Conservation (phyloP, 2,888 invertebrate genomes). For the Limnephilus rhombicus region DNA sequence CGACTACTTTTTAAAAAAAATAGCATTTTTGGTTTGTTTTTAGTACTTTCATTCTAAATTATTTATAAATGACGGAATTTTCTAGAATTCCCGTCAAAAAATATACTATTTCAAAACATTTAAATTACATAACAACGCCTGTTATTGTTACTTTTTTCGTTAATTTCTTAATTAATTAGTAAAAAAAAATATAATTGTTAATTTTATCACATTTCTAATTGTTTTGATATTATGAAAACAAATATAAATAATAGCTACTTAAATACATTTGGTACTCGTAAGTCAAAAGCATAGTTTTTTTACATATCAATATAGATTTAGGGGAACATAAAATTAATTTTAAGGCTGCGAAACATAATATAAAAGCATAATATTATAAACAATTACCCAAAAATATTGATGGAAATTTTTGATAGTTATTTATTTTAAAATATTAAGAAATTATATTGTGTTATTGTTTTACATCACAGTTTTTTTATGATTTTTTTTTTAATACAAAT, state of each 20-base stretch:
- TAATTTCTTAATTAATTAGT: too few species aligned
- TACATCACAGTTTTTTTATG: not conserved
- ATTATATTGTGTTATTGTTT: not conserved
- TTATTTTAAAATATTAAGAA: not conserved
- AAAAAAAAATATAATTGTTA: too few species aligned
- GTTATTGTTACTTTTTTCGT: too few species aligned
- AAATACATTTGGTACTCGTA: not conserved
- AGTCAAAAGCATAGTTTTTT: constrained; percentile 26
- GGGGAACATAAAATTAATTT: not conserved
- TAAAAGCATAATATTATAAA: not conserved
- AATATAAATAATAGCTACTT: not conserved
- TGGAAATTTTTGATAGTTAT: not conserved
- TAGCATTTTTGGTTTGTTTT: not conserved
- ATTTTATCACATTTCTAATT: not conserved
- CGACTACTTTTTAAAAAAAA: too few species aligned
- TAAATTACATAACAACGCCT: not conserved
- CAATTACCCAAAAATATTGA: not conserved
- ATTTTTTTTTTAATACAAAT: not conserved
- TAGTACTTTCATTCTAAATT: not conserved
- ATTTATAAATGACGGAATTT: not conserved
- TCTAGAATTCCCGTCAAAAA: too few species aligned
- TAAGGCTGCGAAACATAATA: not conserved
- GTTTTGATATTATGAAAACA: not conserved
- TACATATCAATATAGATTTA: constrained; percentile 41
- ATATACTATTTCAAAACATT: not conserved